A percentile compares a stretch with the other conserved stretches of the same genome.
Evolutionary conservation across 2,888 invertebrate species (phyloP).

Genomic region (Sphaeridia pumilis): DNA sequence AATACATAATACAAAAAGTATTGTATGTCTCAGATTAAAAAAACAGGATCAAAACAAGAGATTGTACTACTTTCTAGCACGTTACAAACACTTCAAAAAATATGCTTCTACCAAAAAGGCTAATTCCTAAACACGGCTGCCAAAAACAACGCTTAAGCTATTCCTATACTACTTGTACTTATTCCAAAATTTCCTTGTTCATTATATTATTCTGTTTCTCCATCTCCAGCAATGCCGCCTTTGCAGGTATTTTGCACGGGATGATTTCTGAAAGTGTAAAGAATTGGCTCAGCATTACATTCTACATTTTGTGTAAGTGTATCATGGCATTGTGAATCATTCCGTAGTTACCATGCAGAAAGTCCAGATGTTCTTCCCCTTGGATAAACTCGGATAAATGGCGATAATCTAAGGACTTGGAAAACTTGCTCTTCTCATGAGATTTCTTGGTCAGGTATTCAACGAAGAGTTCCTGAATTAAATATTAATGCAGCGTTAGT

Average conservation of each 20-base stretch:
- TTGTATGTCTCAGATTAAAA: too few relatives aligned
- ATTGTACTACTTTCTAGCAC: too few relatives aligned
- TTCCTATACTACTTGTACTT: too few relatives aligned
- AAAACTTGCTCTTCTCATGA: slow-evolving; percentile 43
- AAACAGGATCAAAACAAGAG: too few relatives aligned
- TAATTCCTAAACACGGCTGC: too few relatives aligned
- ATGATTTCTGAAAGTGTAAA: slow-evolving; percentile 47
- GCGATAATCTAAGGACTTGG: slow-evolving; percentile 51
- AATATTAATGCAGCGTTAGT: neutral
- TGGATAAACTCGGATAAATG: slow-evolving; percentile 60
- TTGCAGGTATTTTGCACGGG: slow-evolving; percentile 59
- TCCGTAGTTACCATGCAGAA: slow-evolving; percentile 50
- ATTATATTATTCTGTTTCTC: slow-evolving; percentile 43
- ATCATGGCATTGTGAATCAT: too few relatives aligned
- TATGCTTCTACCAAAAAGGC: too few relatives aligned
- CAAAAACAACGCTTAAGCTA: too few relatives aligned
- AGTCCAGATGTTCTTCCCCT: slow-evolving; percentile 54
- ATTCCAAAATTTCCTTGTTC: slow-evolving; percentile 27
- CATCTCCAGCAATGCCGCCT: slow-evolving; percentile 55
- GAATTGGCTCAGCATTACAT: neutral
- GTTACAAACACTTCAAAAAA: too few relatives aligned
- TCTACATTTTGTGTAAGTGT: neutral
- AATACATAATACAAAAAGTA: too few relatives aligned
- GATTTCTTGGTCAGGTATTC: slow-evolving; percentile 54
- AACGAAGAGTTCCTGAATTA: slow-evolving; percentile 57